Base-by-base conservation (phyloP, 2,113 vertebrate genomes). In the Rhea pennata region DNA sequence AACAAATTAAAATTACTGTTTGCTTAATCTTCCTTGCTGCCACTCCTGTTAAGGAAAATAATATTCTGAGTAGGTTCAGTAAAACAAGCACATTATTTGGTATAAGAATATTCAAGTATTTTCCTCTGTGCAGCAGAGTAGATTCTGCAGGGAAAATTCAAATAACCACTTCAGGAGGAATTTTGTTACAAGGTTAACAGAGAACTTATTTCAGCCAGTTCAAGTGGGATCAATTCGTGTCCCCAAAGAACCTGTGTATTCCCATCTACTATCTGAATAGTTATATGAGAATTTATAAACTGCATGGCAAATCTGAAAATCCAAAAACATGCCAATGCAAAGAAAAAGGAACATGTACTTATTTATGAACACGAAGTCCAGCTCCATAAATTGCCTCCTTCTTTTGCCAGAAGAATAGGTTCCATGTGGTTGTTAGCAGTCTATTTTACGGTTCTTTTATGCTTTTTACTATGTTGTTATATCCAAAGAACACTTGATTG, bases 331-430 rank as follows among this genome's bases (percentile, higher is more conserved):
- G 93, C 85, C 92, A 94, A 40, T 4, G 81, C 84, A 79, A 70
- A 86, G 77, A 46, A 83, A 91, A 79, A 80, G 27, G 44, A 93
- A 61, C 53, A 14, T 3, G 59, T 2, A 12, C 24, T 95, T 85
- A 77, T 88, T 74, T 85, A 33, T n/a, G 53, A 88, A 77, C 67
- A 9, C 59, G 26, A 79, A 90, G 67, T 39, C 72, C 94, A 93
- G 91, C 70, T 58, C 86, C 84, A 87, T 80, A 84, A 93, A 88
- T 40, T 62, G 59, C 84, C 54, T 24, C 87, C 54, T 86, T 39
- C 50, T 86, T 74, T 74, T 92, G 93, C 83, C 94, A 96, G 70
- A 66, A 77, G 42, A 78, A 48, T 54, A 53, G 66, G 59, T 85
- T 95, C 76, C 87, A 51, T 5, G 81, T 58, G 86, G n/a, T 29